Evolutionary conservation across 1,140 invertebrate genomes (phyloP).

Genomic region (Drosophila sulfurigaster): DNA sequence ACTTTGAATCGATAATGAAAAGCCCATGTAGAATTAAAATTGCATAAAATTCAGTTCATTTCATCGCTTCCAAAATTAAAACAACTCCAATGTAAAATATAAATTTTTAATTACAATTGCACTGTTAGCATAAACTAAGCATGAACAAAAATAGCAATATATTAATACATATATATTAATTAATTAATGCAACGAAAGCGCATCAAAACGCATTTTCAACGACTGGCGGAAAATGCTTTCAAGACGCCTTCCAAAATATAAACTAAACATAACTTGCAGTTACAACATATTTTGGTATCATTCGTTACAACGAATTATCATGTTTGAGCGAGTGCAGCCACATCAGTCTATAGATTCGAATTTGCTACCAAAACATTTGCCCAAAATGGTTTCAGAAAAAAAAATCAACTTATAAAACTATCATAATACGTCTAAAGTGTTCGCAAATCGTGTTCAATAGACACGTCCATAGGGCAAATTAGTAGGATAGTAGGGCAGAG

Average conservation of each 20-base stretch:
- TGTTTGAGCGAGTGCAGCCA: slow-evolving; percentile 50
- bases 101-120: slow-evolving; percentile 48
- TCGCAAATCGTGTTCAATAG: slow-evolving; percentile 50
- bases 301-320: slow-evolving; percentile 72
- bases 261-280: slow-evolving; percentile 31
- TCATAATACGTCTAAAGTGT: background rate
- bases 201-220: slow-evolving; percentile 69
- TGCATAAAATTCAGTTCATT: background rate
- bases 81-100: slow-evolving; percentile 14
- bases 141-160: slow-evolving; percentile 11
- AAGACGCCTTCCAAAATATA: slow-evolving; percentile 53
- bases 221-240: slow-evolving; percentile 58
- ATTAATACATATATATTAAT: slow-evolving; percentile 25
- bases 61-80: background rate
- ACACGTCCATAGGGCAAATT: slow-evolving; percentile 82
- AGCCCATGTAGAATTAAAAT: no score
- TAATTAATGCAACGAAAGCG: slow-evolving; percentile 46
- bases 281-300: slow-evolving; percentile 68
- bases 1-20: no score
- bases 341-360: slow-evolving; percentile 70
- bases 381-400: background rate
- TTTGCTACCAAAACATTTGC: slow-evolving; percentile 19
- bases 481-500: slow-evolving; percentile 81
- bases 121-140: slow-evolving; percentile 24
- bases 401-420: slow-evolving; percentile 5